phyloP scores from a whole-genome alignment of 2,797 vertebrate species.

The Agapornis canus region DNA sequence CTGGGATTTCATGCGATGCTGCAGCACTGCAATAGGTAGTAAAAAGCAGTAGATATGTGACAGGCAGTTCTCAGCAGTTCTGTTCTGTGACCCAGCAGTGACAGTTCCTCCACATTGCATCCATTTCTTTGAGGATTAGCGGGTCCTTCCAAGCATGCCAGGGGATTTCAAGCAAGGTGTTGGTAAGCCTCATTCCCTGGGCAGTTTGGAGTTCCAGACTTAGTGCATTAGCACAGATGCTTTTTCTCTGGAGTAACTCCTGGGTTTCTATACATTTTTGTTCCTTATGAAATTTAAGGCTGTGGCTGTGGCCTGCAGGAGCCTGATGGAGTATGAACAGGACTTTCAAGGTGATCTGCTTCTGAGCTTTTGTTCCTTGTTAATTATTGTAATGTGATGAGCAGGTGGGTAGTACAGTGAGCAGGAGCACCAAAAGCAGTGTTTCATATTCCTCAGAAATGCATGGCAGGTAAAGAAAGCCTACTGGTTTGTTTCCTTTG shows the following conservation, averaged over 20 bases:
- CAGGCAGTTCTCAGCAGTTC: not conserved
- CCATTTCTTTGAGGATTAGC: not conserved
- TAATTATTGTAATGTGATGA: not conserved
- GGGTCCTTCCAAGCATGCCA: not conserved
- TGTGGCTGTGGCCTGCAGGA: not conserved
- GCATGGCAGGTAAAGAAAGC: not conserved
- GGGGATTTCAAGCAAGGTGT: not conserved
- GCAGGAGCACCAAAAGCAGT: not conserved
- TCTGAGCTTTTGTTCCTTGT: not conserved
- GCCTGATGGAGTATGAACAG: not conserved
- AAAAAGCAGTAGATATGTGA: not conserved
- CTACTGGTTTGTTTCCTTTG: not conserved
- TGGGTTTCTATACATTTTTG: not conserved
- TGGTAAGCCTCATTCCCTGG: not conserved
- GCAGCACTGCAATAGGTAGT: not conserved
- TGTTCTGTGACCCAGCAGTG: not conserved
- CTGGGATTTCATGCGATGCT: not conserved
- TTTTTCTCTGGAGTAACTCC: not conserved
- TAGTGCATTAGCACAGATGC: not conserved
- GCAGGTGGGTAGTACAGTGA: not conserved
- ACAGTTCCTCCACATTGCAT: not conserved
- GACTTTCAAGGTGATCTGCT: constrained; percentile 4
- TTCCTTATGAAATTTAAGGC: not conserved
- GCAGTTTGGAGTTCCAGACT: not conserved
- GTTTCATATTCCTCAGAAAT: not conserved